Base-by-base conservation (phyloP, 1,140 invertebrate species). In the Cyclargus thomasi region DNA sequence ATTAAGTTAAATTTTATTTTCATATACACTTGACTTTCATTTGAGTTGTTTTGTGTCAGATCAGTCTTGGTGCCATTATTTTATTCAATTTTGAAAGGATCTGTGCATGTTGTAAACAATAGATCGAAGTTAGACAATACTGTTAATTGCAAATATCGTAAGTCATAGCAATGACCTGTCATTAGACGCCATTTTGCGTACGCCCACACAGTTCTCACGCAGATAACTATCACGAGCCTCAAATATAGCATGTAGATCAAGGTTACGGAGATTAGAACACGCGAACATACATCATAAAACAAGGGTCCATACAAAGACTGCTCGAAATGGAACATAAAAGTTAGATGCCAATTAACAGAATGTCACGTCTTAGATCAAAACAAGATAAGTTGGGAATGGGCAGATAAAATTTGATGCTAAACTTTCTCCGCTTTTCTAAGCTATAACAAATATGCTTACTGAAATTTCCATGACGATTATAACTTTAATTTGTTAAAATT, bases 141-240 rank as follows among this genome's bases (percentile, higher is more conserved):
- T 29, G 29, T 21, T 62, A 36, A 36, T 36, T 67, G 65, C 55
- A 18, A 67, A 62, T 57, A 66, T 22, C 65, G 16, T 20, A 67
- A 67, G 57, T 20, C 36, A n/a, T 36, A 57, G 57, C 18, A 57
- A 67, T 59, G 57, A 57, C 65, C 35, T 62, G 65, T 67, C 65
- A 67, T 67, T 67, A 67, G 29, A 35, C 65, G 14, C 55, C 29
- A 59, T 55, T 59, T 17, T 59, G n/a, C 29, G 65, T n/a, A 70
- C 72, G 69, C 72, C 72, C 57, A 73, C 72, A 62, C 55, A 18
- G 64, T 73, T 73, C 72, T 63, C 72, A 73, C 69, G 69, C 11
- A 14, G 69, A 73, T 73, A 70, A 68, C 23, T 64, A 70, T 70
- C 72, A 47, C 23, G 35, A 68, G 64, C 65, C 69, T 63, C 68